Base-by-base conservation (phyloP, 2,113 vertebrate species). In the Ciconia boyciana region DNA sequence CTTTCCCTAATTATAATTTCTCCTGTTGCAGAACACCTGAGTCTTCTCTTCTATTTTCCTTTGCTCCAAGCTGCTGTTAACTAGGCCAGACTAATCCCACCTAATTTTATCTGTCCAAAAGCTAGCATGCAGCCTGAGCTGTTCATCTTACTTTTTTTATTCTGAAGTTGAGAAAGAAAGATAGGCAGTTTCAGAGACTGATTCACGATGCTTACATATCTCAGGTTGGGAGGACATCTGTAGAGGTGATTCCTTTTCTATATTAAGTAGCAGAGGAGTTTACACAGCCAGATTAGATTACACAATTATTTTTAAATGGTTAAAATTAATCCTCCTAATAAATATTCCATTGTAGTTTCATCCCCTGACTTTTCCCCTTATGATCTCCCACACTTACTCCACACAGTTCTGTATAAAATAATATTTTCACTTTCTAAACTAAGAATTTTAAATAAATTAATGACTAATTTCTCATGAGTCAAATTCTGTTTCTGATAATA, bases 151-250 rank as follows among this genome's bases (percentile, higher is more conserved):
- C 8, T 6, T 79, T 65, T 76, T 78, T 29, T 31, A 26, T 79
- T 76, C 39, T 76, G 57, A 89, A 62, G 9, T 70, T 81, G 49
- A 60, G 69, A 51, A 43, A 60, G 32, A 72, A 70, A 89, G 11
- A 54, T 3, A 54, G 13, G 7, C 10, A 24, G 5, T 87, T 85
- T 90, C 64, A 66, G 62, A 71, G 52, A 70, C 6, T 28, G n/a
- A 51, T 87, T 71, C 19, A 55, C 0, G 0, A 44, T 51, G 9
- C 2, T 75, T 41, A 41, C 0, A 0, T 58, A 18, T 29, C 13
- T 91, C 39, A 66, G 64, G 20, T 75, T 20, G 31, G 15, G 31
- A 91, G 52, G 31, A 75, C 6, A 29, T 58, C 48, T 71, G 8
- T 29, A 78, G 43, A 71, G 6, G 29, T 51, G 16, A 60, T 68